Base-by-base conservation (phyloP, 2,888 invertebrate genomes). In the Pharmacophagus antenor region DNA sequence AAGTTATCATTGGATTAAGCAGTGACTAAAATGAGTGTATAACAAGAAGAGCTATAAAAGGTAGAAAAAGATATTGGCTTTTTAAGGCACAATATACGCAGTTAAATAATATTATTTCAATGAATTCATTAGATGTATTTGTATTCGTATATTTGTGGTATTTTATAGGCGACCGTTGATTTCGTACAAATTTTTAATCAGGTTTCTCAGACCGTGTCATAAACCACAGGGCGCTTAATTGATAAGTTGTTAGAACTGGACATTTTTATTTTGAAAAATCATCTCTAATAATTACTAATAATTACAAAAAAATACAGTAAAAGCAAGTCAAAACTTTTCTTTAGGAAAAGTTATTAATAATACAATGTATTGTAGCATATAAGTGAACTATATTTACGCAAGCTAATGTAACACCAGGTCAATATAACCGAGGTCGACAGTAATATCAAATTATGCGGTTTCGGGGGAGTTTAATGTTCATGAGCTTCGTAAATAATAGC, bases 321-420 rank as follows among this genome's bases (percentile, higher is more conserved):
- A n/a, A n/a, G n/a, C 2, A 37, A n/a, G 5, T n/a, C 5, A n/a
- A 27, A n/a, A n/a, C 12, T 31, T n/a, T n/a, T n/a, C 37, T 31
- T 31, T 15, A 12, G 15, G 12, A 15, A 31, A 15, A 31, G 0
- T 7, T 27, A 27, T 7, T 27, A 27, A 15, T 7, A 37, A n/a
- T n/a, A n/a, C 37, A 37, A 37, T 15, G 31, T 37, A n/a, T 15
- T 37, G 27, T n/a, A 37, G 37, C 37, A 10, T n/a, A 70, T 57
- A 56, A 50, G 51, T 58, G 58, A 57, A 56, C 50, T 59, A 58
- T 54, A 56, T 56, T 51, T 47, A 37, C 51, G 54, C 41, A 62
- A 60, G 54, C 27, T 58, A 41, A 23, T 47, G 17, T 51, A 47
- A 18, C 48, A 54, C 47, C 27, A 44, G 59, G 46, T 59, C 55